Evolutionary conservation across 1,140 invertebrate species (phyloP), one percentile per base, ranked within the genome.

Genomic region (Pseudomyrmex dendroicus): DNA sequence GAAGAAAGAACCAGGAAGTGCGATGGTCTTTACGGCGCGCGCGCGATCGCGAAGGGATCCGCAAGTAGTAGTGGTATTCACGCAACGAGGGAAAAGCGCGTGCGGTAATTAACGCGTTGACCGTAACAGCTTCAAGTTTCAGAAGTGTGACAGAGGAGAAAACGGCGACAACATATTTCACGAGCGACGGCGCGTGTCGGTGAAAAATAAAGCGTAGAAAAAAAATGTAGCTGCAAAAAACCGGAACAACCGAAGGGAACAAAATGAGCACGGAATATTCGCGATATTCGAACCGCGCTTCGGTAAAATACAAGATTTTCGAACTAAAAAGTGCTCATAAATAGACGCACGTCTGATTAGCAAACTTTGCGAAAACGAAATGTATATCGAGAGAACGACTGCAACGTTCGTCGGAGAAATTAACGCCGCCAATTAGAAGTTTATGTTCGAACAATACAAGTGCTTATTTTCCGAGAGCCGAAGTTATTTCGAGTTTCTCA

Each of bases 1-100:
- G 35, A 72, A 72, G 76, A 80, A 80, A 80, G 76, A 80, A 72
- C 56, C 54, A 61, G 76, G 66, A 80, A 80, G 76, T 80, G 20
- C 22, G 59, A 35, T 35, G 35, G 25, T 76, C 61, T 64, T 25
- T 64, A 25, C 15, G n/a, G 59, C 35, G 35, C 35, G 35, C 35
- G 35, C 35, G 57, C 48, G 73, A 67, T 76, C 62, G 63, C 44
- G 52, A 1, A 66, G 54, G 35, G n/a, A 2, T 20, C 15, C 10
- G 35, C 22, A 50, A 61, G 44, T 61, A 48, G 35, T 35, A 2
- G 35, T 35, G 35, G 35, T 44, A 72, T 35, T 54, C 44, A 61
- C 12, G 35, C 35, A 59, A 50, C n/a, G 61, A n/a, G 17, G 59
- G 10, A 62, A 17, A 66, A 67, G 61, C 66, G 74, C 35, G 48